Evolutionary conservation across 2,113 vertebrate species (phyloP).

Genomic region (Archocentrus centrarchus): DNA sequence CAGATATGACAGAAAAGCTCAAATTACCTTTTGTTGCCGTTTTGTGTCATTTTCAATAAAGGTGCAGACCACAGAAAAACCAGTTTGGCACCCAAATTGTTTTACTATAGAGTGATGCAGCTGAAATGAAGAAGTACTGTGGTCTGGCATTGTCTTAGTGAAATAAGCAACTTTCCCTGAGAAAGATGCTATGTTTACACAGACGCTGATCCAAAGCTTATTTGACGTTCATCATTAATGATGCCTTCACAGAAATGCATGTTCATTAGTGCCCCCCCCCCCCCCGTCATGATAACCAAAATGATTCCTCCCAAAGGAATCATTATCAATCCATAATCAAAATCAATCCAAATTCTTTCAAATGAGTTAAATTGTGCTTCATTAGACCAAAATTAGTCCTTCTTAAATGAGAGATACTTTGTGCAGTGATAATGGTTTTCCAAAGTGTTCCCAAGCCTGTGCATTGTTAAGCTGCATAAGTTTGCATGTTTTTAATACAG

Average conservation of each 20-base stretch:
- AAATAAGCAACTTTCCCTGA: too few relatives aligned
- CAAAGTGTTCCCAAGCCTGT: background rate
- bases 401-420: background rate
- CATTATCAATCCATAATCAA: background rate
- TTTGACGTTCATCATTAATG: too few relatives aligned
- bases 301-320: background rate
- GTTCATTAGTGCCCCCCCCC: background rate
- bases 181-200: too few relatives aligned
- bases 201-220: background rate
- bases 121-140: too few relatives aligned
- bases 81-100: too few relatives aligned
- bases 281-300: background rate
- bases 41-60: background rate
- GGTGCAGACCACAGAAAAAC: too few relatives aligned
- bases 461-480: background rate
- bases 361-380: background rate
- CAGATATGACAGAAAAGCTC: background rate
- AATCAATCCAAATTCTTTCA: background rate
- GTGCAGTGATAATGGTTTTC: background rate
- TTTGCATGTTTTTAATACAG: background rate
- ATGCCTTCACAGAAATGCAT: background rate
- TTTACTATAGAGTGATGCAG: too few relatives aligned
- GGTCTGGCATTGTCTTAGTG: too few relatives aligned
- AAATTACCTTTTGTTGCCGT: background rate
- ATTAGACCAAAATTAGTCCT: background rate